phyloP scores from a whole-genome alignment of 2,797 vertebrate genomes.

The Enteromius trimaculatus region DNA sequence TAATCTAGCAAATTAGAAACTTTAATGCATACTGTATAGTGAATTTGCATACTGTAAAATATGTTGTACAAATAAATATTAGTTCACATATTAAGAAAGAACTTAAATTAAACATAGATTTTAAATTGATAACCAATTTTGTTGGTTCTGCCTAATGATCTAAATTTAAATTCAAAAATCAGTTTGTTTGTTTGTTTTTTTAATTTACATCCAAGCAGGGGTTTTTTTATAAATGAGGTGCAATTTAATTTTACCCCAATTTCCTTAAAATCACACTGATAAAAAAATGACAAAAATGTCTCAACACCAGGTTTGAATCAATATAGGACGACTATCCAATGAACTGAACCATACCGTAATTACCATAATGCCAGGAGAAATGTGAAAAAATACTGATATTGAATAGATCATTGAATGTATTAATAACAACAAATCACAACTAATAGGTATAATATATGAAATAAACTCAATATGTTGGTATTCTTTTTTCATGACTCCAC shows the following conservation, averaged over 20 bases:
- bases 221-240: background rate
- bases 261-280: background rate
- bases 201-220: no score
- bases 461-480: background rate
- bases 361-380: background rate
- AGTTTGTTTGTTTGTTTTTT: no score
- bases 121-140: no score
- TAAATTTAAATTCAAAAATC: background rate
- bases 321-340: background rate
- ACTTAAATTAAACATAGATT: background rate
- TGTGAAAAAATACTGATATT: background rate
- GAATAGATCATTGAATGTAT: background rate
- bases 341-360: background rate
- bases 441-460: background rate
- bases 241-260: background rate
- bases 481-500: background rate
- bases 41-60: background rate
- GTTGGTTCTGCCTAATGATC: background rate
- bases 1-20: background rate
- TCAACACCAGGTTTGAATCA: background rate
- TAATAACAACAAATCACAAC: background rate
- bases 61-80: background rate
- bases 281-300: background rate
- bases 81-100: background rate
- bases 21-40: background rate